These are phyloP conservation scores for Chelidonichthys spinosus DNA, from an alignment of 2,797 vertebrate species.

Conservation along the genomic window DNA sequence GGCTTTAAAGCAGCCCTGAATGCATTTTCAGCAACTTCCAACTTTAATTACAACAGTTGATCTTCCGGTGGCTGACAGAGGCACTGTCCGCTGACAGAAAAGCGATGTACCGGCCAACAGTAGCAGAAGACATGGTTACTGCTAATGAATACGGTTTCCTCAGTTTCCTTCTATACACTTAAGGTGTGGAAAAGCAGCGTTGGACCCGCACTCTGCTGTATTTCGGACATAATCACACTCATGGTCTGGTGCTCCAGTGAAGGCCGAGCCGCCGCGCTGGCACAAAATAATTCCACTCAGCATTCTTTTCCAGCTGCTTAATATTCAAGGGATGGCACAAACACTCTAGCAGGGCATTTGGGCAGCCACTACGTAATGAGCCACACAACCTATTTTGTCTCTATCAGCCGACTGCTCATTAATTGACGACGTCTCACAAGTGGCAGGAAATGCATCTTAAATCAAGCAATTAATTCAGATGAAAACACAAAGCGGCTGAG, in stretches of 20 bases:
- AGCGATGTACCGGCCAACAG: neutral
- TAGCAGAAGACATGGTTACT: conserved; percentile 9
- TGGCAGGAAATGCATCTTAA: conserved; percentile 16
- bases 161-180: neutral
- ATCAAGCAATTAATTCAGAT: conserved; percentile 8
- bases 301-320: conserved; percentile 39
- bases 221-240: conserved; percentile 38
- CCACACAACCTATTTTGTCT: conserved; percentile 27
- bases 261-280: conserved; percentile 11
- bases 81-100: conserved; percentile 3
- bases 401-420: conserved; percentile 25
- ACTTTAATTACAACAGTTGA: conserved; percentile 4
- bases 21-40: conserved; percentile 5
- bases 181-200: neutral
- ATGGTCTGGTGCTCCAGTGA: conserved; percentile 43
- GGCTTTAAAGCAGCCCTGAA: neutral
- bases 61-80: conserved; percentile 1
- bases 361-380: conserved; percentile 11
- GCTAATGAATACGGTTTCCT: conserved; percentile 14
- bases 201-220: conserved; percentile 7
- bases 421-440: conserved; percentile 10
- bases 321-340: conserved; percentile 40
- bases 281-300: conserved; percentile 42
- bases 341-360: conserved; percentile 13
- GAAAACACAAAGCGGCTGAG: conserved; percentile 1